Evolutionary conservation across 2,888 invertebrate genomes (phyloP).

Genomic region (Corbicula japonica): DNA sequence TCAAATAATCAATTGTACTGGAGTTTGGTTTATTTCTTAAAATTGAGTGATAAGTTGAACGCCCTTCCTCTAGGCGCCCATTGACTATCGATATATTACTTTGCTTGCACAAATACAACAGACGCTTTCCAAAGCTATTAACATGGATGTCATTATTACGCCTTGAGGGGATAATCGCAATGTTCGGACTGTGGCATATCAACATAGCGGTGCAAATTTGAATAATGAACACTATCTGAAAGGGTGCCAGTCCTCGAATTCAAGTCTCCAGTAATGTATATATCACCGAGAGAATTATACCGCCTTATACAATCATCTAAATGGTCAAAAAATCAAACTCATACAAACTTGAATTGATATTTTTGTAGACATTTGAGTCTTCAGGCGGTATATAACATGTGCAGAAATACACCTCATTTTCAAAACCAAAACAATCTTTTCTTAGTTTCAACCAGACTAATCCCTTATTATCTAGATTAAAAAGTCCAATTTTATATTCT

Average conservation of each 20-base stretch:
- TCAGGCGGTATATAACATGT: conserved; percentile 24
- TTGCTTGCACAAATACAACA: not conserved
- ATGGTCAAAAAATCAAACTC: conserved; percentile 20
- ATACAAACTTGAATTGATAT: conserved; percentile 4
- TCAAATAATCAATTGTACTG: not conserved
- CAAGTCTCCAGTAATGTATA: conserved; percentile 10
- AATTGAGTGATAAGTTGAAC: not conserved
- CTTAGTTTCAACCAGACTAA: conserved; percentile 14
- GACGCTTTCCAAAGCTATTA: not conserved
- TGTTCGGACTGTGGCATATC: conserved; percentile 4
- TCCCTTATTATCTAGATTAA: conserved; percentile 8
- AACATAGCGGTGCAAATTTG: conserved; percentile 19
- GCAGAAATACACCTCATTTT: conserved; percentile 16
- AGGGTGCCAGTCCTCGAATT: conserved; percentile 2
- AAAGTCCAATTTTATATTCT: conserved; percentile 8
- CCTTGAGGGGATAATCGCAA: not conserved
- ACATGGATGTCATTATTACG: conserved; percentile 5
- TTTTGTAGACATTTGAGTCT: conserved; percentile 23
- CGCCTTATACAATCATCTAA: not conserved
- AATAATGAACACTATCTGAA: conserved; percentile 10
- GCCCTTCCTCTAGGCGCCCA: not conserved
- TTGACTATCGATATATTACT: not conserved
- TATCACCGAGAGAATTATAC: conserved; percentile 1
- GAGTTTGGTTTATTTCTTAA: not conserved
- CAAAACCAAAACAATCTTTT: not conserved